These are phyloP conservation scores for Nemapogon koenigi DNA, from an alignment of 2,888 invertebrate genomes.

Conservation along the genomic window DNA sequence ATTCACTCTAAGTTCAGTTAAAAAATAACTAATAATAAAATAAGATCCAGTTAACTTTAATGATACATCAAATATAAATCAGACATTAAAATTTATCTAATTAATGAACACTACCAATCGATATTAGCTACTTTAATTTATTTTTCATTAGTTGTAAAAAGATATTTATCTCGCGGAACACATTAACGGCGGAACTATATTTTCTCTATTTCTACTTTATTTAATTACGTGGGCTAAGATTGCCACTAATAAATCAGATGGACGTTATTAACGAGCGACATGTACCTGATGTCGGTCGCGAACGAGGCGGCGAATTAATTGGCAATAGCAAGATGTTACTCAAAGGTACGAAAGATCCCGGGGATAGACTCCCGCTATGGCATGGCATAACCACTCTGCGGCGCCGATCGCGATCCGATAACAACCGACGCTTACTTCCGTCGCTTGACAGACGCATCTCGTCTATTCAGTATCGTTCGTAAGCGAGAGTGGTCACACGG, in stretches of 20 bases:
- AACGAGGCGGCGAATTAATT: constrained; percentile 9
- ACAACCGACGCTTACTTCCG: constrained; percentile 7
- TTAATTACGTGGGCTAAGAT: constrained; percentile 9
- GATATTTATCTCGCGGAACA: constrained; percentile 2
- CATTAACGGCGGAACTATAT: constrained; percentile 6
- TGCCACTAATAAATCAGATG: constrained; percentile 8
- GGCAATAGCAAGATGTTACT: constrained; percentile 9
- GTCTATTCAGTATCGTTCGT: constrained; percentile 8
- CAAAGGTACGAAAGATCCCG: constrained; percentile 7
- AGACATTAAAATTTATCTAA: neutral
- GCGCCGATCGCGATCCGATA: constrained; percentile 7
- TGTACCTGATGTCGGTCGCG: constrained; percentile 9
- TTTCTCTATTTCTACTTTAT: constrained; percentile 9
- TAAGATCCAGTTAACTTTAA: no score
- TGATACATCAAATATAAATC: no score
- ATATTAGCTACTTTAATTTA: neutral
- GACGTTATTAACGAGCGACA: constrained; percentile 10
- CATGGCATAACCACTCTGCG: constrained; percentile 6
- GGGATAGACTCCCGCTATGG: constrained; percentile 5
- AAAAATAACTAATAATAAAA: no score
- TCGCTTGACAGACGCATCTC: constrained; percentile 5
- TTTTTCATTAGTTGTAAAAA: constrained; percentile 1
- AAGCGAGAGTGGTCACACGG: constrained; percentile 2
- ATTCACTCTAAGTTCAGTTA: no score
- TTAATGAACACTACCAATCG: neutral